phyloP scores from a whole-genome alignment of 30 jellyfish, hydroid and myxozoan species.

The Aurelia sp. region DNA sequence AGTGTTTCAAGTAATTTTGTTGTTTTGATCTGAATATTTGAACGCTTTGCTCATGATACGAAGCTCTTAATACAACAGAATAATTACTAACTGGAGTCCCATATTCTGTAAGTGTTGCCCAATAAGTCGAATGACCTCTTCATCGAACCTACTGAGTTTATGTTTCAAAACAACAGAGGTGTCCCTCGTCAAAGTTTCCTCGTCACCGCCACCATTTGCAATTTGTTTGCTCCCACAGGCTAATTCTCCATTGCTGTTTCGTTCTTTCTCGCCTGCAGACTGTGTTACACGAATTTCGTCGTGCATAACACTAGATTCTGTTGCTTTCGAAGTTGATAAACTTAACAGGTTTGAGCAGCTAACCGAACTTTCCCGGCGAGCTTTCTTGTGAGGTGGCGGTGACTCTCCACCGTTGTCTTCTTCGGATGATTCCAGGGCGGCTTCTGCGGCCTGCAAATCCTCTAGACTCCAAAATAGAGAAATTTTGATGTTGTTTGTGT shows the following conservation, averaged over 20 bases:
- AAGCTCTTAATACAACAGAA: background rate
- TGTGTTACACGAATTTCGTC: slow-evolving; percentile 64
- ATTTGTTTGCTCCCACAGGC: slow-evolving; percentile 39
- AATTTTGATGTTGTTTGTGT: slow-evolving; percentile 39
- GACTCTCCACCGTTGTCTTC: slow-evolving; percentile 92
- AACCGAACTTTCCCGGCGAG: slow-evolving; percentile 64
- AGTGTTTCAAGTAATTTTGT: background rate
- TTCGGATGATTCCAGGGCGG: slow-evolving; percentile 96
- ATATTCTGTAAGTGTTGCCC: slow-evolving; percentile 90
- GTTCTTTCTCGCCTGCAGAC: slow-evolving; percentile 68
- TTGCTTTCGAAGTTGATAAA: slow-evolving; percentile 37
- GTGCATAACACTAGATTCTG: slow-evolving; percentile 75
- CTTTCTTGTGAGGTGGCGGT: slow-evolving; percentile 95
- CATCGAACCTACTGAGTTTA: slow-evolving; percentile 83
- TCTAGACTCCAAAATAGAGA: slow-evolving; percentile 92
- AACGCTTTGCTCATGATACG: background rate
- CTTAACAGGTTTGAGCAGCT: slow-evolving; percentile 53
- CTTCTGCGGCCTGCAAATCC: slow-evolving; percentile 97
- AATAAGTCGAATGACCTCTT: slow-evolving; percentile 89
- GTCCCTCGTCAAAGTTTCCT: slow-evolving; percentile 32
- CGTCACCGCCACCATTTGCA: slow-evolving; percentile 80
- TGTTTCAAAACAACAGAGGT: slow-evolving; percentile 74
- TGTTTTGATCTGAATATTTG: background rate
- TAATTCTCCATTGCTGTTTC: slow-evolving; percentile 77
- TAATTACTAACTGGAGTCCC: slow-evolving; percentile 83